Base-by-base conservation (phyloP, 2,113 vertebrate species). In the Turdus rufiventris region DNA sequence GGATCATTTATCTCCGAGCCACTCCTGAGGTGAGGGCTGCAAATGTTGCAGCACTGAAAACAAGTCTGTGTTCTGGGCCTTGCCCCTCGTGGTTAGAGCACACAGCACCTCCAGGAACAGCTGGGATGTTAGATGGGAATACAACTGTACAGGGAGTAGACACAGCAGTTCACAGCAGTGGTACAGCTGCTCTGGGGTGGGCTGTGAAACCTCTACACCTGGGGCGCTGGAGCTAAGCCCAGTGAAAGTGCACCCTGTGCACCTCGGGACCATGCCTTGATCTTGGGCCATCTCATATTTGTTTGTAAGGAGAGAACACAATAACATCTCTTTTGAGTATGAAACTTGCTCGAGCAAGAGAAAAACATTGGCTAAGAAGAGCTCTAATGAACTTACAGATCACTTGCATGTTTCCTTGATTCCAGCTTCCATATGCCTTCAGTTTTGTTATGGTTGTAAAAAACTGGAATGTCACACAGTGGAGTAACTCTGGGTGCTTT, bases 1-100 rank as follows among this genome's bases (percentile, higher is more conserved):
- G 98, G 48, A 99, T 99, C 89, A 98, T 99, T 97, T 99, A 99
- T 97, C 99, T 99, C 80, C 97, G 98, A 97, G 99, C 99, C 24
- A 94, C 97, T 73, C 99, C 99, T 5, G 98, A 99, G 98, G 99
- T 99, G 95, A 96, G 94, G 68, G 33, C 18, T 13, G 47, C 24
- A 38, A 77, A 24, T 16, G 11, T n/a, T 58, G 25, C 1, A 0
- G 0, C 28, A 16, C 31, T 20, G 8, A 74, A 21, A 33, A 5
- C 2, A 3, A 63, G 5, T 12, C 7, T 5, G 0, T 14, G 7
- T 36, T 80, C 42, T 56, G 1, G 26, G 29, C 36, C 45, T 75
- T 31, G 19, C 50, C 73, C 20, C 38, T 73, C 8, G 1, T 6
- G 26, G 11, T 19, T 3, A 12, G 34, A 43, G 38, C 47, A 24